A percentile compares a stretch with the other conserved stretches of the same genome.
These are phyloP conservation scores for Episyrphus balteatus DNA, from an alignment of 1,140 invertebrate species.

Conservation along the genomic window DNA sequence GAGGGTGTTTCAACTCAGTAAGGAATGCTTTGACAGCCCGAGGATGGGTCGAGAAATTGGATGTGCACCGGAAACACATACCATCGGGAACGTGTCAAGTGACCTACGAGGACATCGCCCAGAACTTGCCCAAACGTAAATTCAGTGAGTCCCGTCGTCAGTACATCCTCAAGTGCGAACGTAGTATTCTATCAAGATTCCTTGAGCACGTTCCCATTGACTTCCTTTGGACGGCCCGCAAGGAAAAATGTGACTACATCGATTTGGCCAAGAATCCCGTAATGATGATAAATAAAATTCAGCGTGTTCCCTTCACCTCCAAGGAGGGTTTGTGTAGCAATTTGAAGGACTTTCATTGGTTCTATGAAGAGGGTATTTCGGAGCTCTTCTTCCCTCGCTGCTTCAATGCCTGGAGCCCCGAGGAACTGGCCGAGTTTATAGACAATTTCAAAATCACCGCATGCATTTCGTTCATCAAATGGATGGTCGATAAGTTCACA, in stretches of 20 bases:
- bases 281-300: conserved; percentile 46
- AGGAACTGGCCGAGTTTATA: conserved; percentile 78
- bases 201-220: conserved; percentile 62
- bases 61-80: conserved; percentile 40
- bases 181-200: conserved; percentile 51
- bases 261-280: conserved; percentile 34
- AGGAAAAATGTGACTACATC: conserved; percentile 54
- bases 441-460: conserved; percentile 83
- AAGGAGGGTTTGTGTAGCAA: conserved; percentile 79
- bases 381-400: conserved; percentile 76
- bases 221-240: conserved; percentile 78
- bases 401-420: conserved; percentile 73
- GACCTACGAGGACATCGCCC: conserved; percentile 30
- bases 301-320: conserved; percentile 73
- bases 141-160: conserved; percentile 30
- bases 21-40: conserved; percentile 42
- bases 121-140: conserved; percentile 28
- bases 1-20: conserved; percentile 36
- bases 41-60: conserved; percentile 54
- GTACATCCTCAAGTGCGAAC: conserved; percentile 42
- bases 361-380: conserved; percentile 67
- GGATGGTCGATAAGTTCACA: conserved; percentile 50
- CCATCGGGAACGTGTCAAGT: conserved; percentile 20
- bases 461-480: conserved; percentile 71
- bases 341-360: conserved; percentile 81